These are phyloP conservation scores for Notoglanidium macrostoma DNA, from an alignment of 2,797 vertebrate genomes.

Conservation along the genomic window DNA sequence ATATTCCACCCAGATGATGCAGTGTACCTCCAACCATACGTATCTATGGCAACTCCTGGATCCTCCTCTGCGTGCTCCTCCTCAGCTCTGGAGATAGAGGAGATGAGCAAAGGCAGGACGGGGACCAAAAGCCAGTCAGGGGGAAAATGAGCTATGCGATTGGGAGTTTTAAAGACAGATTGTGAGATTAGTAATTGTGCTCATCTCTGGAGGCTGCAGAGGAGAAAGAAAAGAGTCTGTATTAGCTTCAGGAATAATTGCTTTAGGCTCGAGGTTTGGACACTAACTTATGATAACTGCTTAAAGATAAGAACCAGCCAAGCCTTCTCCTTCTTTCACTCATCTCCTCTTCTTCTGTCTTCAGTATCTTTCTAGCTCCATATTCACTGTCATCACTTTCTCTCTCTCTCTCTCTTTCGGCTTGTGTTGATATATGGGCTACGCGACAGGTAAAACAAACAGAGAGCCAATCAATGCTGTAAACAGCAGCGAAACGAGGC, in stretches of 20 bases:
- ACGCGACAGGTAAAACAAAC: slow-evolving; percentile 62
- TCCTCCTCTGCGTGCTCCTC: slow-evolving; percentile 66
- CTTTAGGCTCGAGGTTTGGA: slow-evolving; percentile 48
- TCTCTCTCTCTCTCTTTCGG: slow-evolving; percentile 25
- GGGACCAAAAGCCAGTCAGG: slow-evolving; percentile 62
- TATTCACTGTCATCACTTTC: background rate
- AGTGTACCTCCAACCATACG: slow-evolving; percentile 62
- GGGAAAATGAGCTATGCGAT: slow-evolving; percentile 78
- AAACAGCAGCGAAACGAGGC: slow-evolving; percentile 66
- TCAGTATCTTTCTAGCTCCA: background rate
- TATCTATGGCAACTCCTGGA: slow-evolving; percentile 62
- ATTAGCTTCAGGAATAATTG: slow-evolving; percentile 42
- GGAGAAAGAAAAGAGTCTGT: slow-evolving; percentile 32
- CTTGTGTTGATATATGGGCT: slow-evolving; percentile 59
- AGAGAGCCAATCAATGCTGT: slow-evolving; percentile 70
- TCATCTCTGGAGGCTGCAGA: slow-evolving; percentile 54
- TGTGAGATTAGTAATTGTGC: slow-evolving; percentile 71
- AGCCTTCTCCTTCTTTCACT: background rate
- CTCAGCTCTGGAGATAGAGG: slow-evolving; percentile 62
- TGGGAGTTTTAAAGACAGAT: slow-evolving; percentile 73
- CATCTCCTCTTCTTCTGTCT: background rate
- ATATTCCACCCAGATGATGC: slow-evolving; percentile 47
- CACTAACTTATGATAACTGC: slow-evolving; percentile 20
- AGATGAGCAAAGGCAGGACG: slow-evolving; percentile 52
- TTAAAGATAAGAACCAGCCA: background rate